phyloP scores from a whole-genome alignment of 1,140 invertebrate species.

The Nasonia vitripennis region DNA sequence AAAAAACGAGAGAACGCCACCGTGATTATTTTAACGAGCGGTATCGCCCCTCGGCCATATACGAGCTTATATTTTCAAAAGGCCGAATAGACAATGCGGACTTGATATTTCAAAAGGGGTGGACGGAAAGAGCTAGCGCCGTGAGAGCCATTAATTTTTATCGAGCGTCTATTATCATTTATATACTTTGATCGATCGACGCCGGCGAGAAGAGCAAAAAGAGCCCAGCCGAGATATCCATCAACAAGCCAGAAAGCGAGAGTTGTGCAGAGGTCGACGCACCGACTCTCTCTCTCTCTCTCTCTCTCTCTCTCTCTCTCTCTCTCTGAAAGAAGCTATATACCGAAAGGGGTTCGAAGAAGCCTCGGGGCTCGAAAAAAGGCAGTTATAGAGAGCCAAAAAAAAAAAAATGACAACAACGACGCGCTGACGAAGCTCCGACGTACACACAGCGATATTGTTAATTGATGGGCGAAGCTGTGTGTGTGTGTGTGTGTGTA shows the following conservation, averaged over 20 bases:
- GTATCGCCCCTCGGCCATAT: too few species aligned
- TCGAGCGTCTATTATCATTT: conserved; percentile 47
- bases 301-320: too few species aligned
- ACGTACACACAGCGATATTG: background rate
- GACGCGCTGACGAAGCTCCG: conserved; percentile 34
- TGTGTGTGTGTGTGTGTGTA: background rate
- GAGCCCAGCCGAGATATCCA: conserved; percentile 23
- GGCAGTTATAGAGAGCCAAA: conserved; percentile 37
- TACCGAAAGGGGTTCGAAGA: conserved; percentile 20
- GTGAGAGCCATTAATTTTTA: conserved; percentile 48
- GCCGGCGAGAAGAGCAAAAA: conserved; percentile 16
- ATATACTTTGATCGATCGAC: background rate
- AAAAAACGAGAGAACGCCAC: too few species aligned
- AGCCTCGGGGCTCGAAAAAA: conserved; percentile 36
- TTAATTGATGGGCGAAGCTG: conserved; percentile 20
- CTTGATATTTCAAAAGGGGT: too few species aligned
- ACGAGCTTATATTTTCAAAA: too few species aligned
- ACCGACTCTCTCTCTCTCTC: background rate
- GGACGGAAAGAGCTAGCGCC: background rate
- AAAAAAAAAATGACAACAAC: conserved; percentile 50
- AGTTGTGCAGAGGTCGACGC: conserved; percentile 32
- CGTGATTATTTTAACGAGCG: too few species aligned
- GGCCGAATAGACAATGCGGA: too few species aligned
- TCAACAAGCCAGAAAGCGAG: conserved; percentile 16
- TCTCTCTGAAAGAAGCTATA: background rate